Evolutionary conservation across 1,140 invertebrate species (phyloP), one percentile per base, ranked within the genome.

Genomic region (Hylyphantes graminicola): DNA sequence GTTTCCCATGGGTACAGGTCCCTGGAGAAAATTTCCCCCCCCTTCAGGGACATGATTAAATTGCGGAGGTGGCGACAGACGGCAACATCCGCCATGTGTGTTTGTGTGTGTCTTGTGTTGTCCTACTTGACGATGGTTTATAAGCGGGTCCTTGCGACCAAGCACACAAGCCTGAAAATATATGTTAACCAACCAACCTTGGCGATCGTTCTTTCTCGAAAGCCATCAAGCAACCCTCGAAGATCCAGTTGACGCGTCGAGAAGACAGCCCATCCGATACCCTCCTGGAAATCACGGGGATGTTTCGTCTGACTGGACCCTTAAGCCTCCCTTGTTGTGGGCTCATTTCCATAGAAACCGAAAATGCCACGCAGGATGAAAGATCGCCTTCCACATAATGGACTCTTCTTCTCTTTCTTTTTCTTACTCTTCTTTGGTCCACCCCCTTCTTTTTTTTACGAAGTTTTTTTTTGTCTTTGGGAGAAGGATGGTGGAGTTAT

Each of bases 381-480:
- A 82, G 80, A 82, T 82, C 80, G 80, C n/a, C 80, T 82, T 82
- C 80, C 80, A 82, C 61, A 82, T 82, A 82, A 82, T 82, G 80
- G 80, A 82, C 70, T 53, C 17, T 50, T n/a, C 50, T 77, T 77
- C 65, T 77, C 57, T 70, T 73, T 65, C 55, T 21, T 55, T 61
- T 65, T 19, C 50, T 51, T 65, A 50, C 19, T 67, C 54, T 70
- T 55, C 15, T 35, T 9, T 63, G 70, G 59, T 63, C 80, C 78
- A 80, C 77, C 77, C 76, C 77, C 61, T 81, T 81, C 78, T 81
- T 79, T 35, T n/a, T 35, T 35, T 35, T 75, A 54, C 17, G 19
- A 74, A 57, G 72, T 55, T 51, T 51, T 13, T 73, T 74, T 74
- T 74, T 74, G 72, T 74, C 72, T 74, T 78, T 78, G 11, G 35